Conservation (phyloP, 2,888 invertebrate species). For the Parthenolecanium corni region DNA sequence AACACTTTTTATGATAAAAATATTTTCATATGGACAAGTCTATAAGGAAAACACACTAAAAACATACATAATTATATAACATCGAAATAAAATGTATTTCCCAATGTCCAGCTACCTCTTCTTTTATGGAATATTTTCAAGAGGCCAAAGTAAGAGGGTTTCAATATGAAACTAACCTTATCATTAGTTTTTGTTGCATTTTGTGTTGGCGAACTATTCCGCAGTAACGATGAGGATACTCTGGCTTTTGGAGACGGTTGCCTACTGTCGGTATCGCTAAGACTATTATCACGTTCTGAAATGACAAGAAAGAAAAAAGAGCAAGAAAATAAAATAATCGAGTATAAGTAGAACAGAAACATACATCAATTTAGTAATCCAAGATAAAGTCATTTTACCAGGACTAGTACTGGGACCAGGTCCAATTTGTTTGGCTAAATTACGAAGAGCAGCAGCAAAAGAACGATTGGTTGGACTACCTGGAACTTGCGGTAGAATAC, state of each 20-base stretch:
- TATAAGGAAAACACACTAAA: no score
- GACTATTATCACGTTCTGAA: slow-evolving; percentile 32
- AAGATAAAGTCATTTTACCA: background rate
- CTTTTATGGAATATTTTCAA: no score
- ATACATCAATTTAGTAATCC: no score
- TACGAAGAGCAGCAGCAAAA: slow-evolving; percentile 82
- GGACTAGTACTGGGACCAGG: slow-evolving; percentile 43
- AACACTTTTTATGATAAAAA: no score
- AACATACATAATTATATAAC: no score
- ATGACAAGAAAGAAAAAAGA: background rate
- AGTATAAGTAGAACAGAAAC: no score
- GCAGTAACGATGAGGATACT: slow-evolving; percentile 35
- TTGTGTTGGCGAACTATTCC: slow-evolving; percentile 34
- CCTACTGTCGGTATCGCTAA: slow-evolving; percentile 31
- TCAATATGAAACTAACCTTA: background rate
- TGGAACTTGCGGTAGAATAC: slow-evolving; percentile 29
- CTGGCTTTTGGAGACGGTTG: slow-evolving; percentile 33
- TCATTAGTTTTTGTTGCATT: slow-evolving; percentile 7
- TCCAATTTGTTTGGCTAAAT: slow-evolving; percentile 82
- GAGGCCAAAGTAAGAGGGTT: no score
- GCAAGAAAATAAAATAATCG: no score
- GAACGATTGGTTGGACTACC: slow-evolving; percentile 41
- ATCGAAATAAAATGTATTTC: no score
- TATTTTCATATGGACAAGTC: no score
- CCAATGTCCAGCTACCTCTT: no score